phyloP scores from a whole-genome alignment of 2,888 invertebrate species.

The Andricus curvator region DNA sequence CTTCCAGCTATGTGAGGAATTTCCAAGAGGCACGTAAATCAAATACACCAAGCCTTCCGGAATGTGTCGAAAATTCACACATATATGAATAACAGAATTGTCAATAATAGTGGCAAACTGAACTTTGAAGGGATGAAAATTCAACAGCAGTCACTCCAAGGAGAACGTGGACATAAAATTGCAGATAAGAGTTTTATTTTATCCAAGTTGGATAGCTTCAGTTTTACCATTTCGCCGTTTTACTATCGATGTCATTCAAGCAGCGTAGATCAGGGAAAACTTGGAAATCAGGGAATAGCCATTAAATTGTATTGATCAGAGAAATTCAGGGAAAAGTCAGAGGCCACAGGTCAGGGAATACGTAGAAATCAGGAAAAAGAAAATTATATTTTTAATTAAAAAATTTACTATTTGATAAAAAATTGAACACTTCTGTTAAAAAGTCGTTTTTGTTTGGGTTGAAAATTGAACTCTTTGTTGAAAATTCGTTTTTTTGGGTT shows the following conservation, averaged over 20 bases:
- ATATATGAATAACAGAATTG: not conserved
- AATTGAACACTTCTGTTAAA: too few species aligned
- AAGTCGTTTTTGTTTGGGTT: too few species aligned
- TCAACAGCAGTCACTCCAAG: not conserved
- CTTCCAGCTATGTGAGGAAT: conserved; percentile 36
- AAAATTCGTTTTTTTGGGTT: too few species aligned
- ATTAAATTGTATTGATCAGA: too few species aligned
- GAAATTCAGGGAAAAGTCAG: too few species aligned
- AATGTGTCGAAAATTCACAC: conserved; percentile 20
- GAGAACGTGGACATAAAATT: not conserved
- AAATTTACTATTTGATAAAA: too few species aligned
- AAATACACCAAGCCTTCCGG: conserved; percentile 17
- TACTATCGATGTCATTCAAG: conserved; percentile 14
- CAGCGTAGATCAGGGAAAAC: too few species aligned
- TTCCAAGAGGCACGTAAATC: conserved; percentile 33
- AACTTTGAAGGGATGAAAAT: not conserved
- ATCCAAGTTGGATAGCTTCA: not conserved
- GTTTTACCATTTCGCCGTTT: not conserved
- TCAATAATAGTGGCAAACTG: conserved; percentile 6
- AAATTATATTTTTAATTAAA: too few species aligned
- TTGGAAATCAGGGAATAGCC: too few species aligned
- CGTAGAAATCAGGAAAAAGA: too few species aligned
- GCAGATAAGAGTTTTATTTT: conserved; percentile 17
- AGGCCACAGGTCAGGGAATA: too few species aligned
- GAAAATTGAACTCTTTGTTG: too few species aligned